These are phyloP conservation scores for Plestiodon gilberti DNA, from an alignment of 2,113 vertebrate species.

Conservation along the genomic window DNA sequence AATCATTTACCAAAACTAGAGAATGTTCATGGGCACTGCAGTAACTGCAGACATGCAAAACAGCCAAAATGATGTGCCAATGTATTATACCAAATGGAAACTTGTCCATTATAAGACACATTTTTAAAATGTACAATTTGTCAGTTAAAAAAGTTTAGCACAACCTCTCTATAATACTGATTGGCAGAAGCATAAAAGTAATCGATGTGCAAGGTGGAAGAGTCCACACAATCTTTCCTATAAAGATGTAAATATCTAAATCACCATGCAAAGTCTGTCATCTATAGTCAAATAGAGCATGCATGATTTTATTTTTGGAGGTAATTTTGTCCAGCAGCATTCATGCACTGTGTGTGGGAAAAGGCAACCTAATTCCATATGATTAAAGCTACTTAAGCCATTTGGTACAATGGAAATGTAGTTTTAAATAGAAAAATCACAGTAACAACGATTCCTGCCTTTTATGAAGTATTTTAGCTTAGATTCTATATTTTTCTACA, in stretches of 20 bases:
- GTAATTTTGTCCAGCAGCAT: background rate
- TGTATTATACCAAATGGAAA: constrained; percentile 69
- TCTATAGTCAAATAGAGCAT: constrained; percentile 14
- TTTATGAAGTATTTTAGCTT: constrained; percentile 16
- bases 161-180: background rate
- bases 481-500: constrained; percentile 40
- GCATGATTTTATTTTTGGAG: background rate
- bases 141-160: constrained; percentile 25
- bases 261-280: background rate
- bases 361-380: background rate
- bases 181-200: background rate
- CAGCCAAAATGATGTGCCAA: constrained; percentile 33
- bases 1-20: constrained; percentile 55
- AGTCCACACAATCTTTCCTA: background rate
- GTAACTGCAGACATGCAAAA: constrained; percentile 59
- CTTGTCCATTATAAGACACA: background rate
- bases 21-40: constrained; percentile 53
- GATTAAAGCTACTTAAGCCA: constrained; percentile 36
- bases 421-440: constrained; percentile 46
- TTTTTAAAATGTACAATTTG: constrained; percentile 4
- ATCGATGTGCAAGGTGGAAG: background rate
- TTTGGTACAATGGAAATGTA: constrained; percentile 62
- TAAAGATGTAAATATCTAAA: constrained; percentile 19
- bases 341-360: background rate
- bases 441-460: constrained; percentile 42